A percentile compares a stretch with the other conserved stretches of the same genome.
Evolutionary conservation across 2,888 invertebrate species (phyloP).

Genomic region (Antheraea yamamai): DNA sequence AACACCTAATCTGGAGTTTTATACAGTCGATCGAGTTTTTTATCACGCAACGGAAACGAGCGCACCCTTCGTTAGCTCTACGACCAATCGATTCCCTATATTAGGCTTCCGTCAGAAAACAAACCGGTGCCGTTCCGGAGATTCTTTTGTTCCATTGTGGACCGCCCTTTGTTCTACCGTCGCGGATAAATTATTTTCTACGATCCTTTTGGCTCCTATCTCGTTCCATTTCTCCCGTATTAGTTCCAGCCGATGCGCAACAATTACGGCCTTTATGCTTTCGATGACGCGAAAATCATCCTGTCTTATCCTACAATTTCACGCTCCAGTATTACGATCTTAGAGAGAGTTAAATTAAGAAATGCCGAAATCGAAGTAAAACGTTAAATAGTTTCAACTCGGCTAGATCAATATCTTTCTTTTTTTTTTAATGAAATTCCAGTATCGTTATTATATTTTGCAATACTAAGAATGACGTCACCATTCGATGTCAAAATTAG

Average conservation of each 20-base stretch:
- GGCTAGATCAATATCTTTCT: too few relatives aligned
- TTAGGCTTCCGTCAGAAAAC: slow-evolving; percentile 76
- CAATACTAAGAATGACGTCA: too few relatives aligned
- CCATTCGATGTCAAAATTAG: too few relatives aligned
- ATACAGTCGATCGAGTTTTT: slow-evolving; percentile 44
- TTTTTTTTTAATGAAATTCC: too few relatives aligned
- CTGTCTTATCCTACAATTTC: slow-evolving; percentile 73
- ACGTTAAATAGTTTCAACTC: slow-evolving; percentile 31
- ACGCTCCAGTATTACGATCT: slow-evolving; percentile 70
- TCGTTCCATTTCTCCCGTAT: slow-evolving; percentile 80
- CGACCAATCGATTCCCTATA: slow-evolving; percentile 75
- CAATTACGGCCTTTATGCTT: slow-evolving; percentile 78
- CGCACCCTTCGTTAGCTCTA: slow-evolving; percentile 58
- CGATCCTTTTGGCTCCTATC: slow-evolving; percentile 76
- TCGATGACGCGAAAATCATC: slow-evolving; percentile 80
- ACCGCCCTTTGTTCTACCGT: slow-evolving; percentile 75
- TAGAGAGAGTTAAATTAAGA: slow-evolving; percentile 59
- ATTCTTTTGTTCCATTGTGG: slow-evolving; percentile 77
- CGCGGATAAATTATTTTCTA: slow-evolving; percentile 80
- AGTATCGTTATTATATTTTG: too few relatives aligned
- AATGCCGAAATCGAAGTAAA: slow-evolving; percentile 49
- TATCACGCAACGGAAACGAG: slow-evolving; percentile 56
- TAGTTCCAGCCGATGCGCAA: slow-evolving; percentile 81
- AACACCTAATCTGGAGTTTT: slow-evolving; percentile 32
- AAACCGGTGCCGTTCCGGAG: slow-evolving; percentile 65